These are phyloP conservation scores for Dascyllus trimaculatus DNA, from an alignment of 2,113 vertebrate species.

Conservation along the genomic window DNA sequence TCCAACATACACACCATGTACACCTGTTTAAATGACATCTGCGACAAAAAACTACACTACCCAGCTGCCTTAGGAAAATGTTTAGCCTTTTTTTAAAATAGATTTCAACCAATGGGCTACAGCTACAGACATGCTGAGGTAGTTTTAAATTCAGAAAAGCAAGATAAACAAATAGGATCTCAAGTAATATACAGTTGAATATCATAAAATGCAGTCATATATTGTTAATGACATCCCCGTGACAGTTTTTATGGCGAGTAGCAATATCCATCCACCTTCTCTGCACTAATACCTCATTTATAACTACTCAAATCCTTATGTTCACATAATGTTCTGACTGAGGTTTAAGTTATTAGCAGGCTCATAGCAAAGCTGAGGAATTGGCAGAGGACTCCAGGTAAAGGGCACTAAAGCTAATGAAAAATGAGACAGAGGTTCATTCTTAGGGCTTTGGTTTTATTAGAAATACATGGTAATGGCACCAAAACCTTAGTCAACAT, in stretches of 20 bases:
- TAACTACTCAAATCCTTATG: conserved; percentile 62
- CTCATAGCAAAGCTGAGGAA: conserved; percentile 70
- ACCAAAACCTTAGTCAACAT: conserved; percentile 79
- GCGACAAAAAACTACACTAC: background rate
- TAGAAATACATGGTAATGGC: conserved; percentile 82
- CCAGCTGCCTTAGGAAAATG: no score
- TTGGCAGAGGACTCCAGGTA: conserved; percentile 69
- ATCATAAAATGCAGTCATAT: conserved; percentile 29
- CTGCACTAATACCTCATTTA: conserved; percentile 75
- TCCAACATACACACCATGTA: background rate
- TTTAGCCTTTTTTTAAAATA: no score
- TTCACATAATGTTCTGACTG: conserved; percentile 68
- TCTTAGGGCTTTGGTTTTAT: conserved; percentile 77
- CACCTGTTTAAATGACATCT: background rate
- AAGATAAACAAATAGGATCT: conserved; percentile 30
- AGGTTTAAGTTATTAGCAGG: conserved; percentile 76
- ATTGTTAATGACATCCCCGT: conserved; percentile 44
- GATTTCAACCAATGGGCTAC: background rate
- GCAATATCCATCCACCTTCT: conserved; percentile 57
- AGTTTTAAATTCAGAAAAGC: background rate
- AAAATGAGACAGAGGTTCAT: conserved; percentile 76
- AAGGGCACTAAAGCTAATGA: conserved; percentile 81
- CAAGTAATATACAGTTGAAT: background rate
- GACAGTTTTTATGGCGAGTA: conserved; percentile 57
- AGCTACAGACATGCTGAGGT: background rate